Percentiles rank a stretch among this genome's conserved stretches.
phyloP scores from a whole-genome alignment of 1,140 invertebrate genomes.

The Lutraria rhynchaena region DNA sequence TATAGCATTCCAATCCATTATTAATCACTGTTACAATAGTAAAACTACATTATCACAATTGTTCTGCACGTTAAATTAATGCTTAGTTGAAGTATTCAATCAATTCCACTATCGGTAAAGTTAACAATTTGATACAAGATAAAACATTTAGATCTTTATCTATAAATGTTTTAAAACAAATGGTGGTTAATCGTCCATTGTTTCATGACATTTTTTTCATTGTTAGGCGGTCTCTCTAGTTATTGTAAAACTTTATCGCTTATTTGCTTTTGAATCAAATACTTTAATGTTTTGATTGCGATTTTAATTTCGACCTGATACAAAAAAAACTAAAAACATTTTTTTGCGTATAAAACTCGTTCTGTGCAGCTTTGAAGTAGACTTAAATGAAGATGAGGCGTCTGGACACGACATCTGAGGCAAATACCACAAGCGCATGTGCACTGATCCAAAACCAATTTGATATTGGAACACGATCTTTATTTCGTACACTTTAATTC shows the following conservation, averaged over 20 bases:
- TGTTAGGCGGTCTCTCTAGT: background rate
- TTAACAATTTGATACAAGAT: constrained; percentile 38
- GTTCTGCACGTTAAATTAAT: background rate
- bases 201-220: constrained; percentile 17
- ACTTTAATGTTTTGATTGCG: too few relatives aligned
- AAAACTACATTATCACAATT: background rate
- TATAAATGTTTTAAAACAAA: constrained; percentile 3
- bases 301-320: too few relatives aligned
- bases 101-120: constrained; percentile 12
- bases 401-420: background rate
- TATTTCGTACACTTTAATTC: constrained; percentile 43
- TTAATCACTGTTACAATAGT: too few relatives aligned
- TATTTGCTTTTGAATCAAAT: background rate
- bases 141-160: constrained; percentile 29
- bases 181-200: background rate
- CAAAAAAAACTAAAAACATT: too few relatives aligned
- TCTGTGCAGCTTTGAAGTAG: too few relatives aligned
- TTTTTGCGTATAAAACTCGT: too few relatives aligned
- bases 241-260: background rate
- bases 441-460: constrained; percentile 29
- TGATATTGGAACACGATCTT: constrained; percentile 36
- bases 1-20: too few relatives aligned
- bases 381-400: too few relatives aligned
- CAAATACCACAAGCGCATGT: constrained; percentile 23
- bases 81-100: constrained; percentile 5